A percentile compares a stretch with the other conserved stretches of the same genome.
Conservation (phyloP, 2,113 vertebrate species). For the Aspidoscelis tigris region DNA sequence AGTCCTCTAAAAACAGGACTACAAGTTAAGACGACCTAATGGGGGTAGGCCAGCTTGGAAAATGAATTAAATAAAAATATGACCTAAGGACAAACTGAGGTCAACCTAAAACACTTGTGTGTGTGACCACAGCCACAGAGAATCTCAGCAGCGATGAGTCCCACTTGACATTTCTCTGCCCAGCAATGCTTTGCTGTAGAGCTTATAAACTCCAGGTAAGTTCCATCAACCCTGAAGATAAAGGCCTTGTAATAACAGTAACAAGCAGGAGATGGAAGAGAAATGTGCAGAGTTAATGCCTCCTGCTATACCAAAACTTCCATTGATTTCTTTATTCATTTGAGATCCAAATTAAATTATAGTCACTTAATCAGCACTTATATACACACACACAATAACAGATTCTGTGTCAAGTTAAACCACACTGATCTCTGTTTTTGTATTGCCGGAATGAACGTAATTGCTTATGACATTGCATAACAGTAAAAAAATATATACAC, state of each 20-base stretch:
- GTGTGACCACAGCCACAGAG: too few species aligned
- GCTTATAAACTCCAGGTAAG: too few species aligned
- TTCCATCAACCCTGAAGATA: background rate
- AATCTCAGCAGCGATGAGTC: too few species aligned
- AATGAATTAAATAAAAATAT: too few species aligned
- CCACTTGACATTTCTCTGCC: too few species aligned
- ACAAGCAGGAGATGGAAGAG: slow-evolving; percentile 20
- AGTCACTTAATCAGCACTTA: slow-evolving; percentile 57
- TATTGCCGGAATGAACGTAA: slow-evolving; percentile 58
- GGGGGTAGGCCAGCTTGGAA: too few species aligned
- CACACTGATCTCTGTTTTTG: slow-evolving; percentile 55
- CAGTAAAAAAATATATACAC: slow-evolving; percentile 58
- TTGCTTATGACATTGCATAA: slow-evolving; percentile 66
- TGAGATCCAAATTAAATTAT: slow-evolving; percentile 59
- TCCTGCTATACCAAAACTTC: slow-evolving; percentile 49
- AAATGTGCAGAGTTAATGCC: slow-evolving; percentile 42
- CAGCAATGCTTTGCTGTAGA: too few species aligned
- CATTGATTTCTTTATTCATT: slow-evolving; percentile 47
- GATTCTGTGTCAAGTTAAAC: slow-evolving; percentile 58
- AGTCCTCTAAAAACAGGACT: too few species aligned
- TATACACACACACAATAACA: slow-evolving; percentile 59
- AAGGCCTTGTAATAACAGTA: background rate
- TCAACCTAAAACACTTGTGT: too few species aligned
- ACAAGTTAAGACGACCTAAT: too few species aligned
- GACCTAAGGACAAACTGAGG: too few species aligned